Percentiles rank a stretch among this genome's conserved stretches.
phyloP scores from a whole-genome alignment of 2,113 vertebrate genomes.

The Phocoena phocoena region DNA sequence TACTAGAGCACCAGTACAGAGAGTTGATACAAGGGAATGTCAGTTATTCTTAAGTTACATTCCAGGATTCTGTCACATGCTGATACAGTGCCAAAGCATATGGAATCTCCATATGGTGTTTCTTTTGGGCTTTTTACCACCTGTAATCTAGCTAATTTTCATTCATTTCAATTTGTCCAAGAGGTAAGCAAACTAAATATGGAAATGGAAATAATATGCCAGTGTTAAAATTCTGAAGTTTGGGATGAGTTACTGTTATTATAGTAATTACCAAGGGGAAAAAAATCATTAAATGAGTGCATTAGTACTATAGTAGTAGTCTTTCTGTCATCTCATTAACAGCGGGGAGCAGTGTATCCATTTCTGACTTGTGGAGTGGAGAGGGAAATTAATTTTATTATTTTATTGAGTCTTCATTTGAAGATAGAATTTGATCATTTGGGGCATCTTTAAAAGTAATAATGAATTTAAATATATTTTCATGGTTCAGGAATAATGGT shows the following conservation, averaged over 20 bases:
- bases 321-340: conserved; percentile 68
- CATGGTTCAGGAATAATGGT: conserved; percentile 66
- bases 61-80: conserved; percentile 53
- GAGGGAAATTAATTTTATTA: conserved; percentile 61
- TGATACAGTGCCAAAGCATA: conserved; percentile 75
- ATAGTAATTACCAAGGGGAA: conserved; percentile 67
- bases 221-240: conserved; percentile 55
- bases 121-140: conserved; percentile 74
- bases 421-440: conserved; percentile 60
- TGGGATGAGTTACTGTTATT: conserved; percentile 69
- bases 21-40: neutral
- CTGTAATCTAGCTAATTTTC: conserved; percentile 76
- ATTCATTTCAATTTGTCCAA: conserved; percentile 67
- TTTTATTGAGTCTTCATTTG: conserved; percentile 64
- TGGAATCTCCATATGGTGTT: conserved; percentile 78
- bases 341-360: neutral
- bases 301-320: conserved; percentile 37
- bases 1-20: neutral
- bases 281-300: conserved; percentile 69
- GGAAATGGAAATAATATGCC: conserved; percentile 57
- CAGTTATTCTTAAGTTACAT: neutral
- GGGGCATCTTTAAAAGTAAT: conserved; percentile 58
- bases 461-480: conserved; percentile 66
- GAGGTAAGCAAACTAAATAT: conserved; percentile 69
- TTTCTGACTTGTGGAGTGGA: conserved; percentile 58